Conservation (phyloP, 2,888 invertebrate genomes). For the Polyommatus iphigenia region DNA sequence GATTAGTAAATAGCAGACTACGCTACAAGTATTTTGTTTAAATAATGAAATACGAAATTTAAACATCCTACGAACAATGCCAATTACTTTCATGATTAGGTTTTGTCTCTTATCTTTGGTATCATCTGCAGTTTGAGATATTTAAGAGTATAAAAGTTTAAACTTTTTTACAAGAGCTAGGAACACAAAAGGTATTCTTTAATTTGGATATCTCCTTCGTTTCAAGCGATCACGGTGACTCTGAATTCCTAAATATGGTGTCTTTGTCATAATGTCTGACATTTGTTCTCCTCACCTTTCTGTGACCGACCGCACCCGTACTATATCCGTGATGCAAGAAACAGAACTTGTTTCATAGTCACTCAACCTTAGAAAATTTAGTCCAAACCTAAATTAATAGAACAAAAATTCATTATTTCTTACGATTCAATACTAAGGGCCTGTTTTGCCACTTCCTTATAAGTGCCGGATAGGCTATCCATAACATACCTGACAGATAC, state of each 20-base stretch:
- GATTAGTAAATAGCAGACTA: too few species aligned
- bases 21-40: too few species aligned
- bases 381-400: not conserved
- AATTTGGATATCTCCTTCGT: not conserved
- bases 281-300: slow-evolving; percentile 9
- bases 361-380: not conserved
- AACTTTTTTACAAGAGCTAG: not conserved
- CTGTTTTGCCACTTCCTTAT: too few species aligned
- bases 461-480: too few species aligned
- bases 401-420: not conserved
- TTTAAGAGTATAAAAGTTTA: too few species aligned
- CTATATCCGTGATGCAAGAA: not conserved
- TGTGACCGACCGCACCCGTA: slow-evolving; percentile 1
- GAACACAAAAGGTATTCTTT: not conserved
- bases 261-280: not conserved
- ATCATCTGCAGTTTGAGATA: not conserved
- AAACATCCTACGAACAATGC: too few species aligned
- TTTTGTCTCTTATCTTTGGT: not conserved
- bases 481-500: too few species aligned
- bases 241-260: not conserved
- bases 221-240: not conserved
- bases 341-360: not conserved
- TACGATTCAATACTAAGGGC: not conserved
- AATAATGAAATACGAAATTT: too few species aligned
- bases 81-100: not conserved